These are phyloP conservation scores for Cyaniris semiargus DNA, from an alignment of 2,888 invertebrate species.

Conservation along the genomic window DNA sequence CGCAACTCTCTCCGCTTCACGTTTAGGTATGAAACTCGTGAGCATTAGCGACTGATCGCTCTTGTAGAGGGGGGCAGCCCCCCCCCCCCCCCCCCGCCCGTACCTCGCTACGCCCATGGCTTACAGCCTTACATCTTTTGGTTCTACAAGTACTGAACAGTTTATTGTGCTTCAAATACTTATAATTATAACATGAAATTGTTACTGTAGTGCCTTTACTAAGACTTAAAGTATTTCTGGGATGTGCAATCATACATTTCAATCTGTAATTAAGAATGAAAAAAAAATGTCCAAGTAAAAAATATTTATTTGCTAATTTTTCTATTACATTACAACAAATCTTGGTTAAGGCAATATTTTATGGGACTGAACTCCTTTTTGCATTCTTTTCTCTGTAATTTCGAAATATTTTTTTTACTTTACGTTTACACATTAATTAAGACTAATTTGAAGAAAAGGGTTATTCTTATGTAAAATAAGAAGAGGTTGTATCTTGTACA, in stretches of 20 bases:
- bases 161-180: not conserved
- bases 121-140: not conserved
- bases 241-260: conserved; percentile 23
- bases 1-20: no score
- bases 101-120: no score
- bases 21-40: no score
- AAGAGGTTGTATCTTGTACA: not conserved
- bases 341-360: not conserved
- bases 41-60: no score
- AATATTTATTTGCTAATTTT: not conserved
- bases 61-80: no score
- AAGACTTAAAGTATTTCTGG: not conserved
- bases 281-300: not conserved
- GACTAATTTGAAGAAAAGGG: not conserved
- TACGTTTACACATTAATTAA: not conserved
- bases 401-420: not conserved
- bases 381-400: not conserved
- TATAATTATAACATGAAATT: not conserved
- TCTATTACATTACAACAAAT: not conserved
- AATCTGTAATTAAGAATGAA: not conserved
- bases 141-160: no score
- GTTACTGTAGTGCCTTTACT: not conserved
- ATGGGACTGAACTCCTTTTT: not conserved
- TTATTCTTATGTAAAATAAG: not conserved
- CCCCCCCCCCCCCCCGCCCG: no score